These are phyloP conservation scores for Actias luna DNA, from an alignment of 2,888 invertebrate species.

Conservation along the genomic window DNA sequence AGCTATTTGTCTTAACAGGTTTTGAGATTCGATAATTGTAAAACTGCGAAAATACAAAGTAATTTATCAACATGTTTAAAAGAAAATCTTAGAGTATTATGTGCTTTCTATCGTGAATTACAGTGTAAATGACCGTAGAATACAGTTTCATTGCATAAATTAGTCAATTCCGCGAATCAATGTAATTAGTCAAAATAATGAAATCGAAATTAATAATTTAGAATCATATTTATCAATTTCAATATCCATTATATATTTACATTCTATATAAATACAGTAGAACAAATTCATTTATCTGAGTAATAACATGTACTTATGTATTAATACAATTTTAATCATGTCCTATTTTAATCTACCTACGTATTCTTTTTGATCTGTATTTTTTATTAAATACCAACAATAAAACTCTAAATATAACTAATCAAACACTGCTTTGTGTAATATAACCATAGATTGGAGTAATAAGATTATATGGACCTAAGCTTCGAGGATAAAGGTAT, in stretches of 20 bases:
- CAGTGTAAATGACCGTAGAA: slow-evolving; percentile 5
- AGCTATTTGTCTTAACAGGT: background rate
- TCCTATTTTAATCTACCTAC: background rate
- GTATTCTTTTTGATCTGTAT: background rate
- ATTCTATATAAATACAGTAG: background rate
- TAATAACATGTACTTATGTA: background rate
- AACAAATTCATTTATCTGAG: background rate
- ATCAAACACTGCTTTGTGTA: no score
- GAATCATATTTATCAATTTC: background rate
- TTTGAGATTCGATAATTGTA: slow-evolving; percentile 14
- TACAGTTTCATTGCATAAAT: no score
- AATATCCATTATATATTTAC: background rate
- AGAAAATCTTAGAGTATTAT: no score
- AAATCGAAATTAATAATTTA: background rate
- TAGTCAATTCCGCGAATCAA: background rate
- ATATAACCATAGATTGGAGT: no score
- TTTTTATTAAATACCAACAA: background rate
- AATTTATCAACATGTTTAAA: background rate
- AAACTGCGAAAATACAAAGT: background rate
- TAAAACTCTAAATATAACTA: no score
- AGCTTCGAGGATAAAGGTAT: no score
- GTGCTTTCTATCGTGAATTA: no score
- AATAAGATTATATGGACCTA: no score
- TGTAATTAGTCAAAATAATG: background rate
- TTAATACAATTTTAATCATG: background rate